Base-by-base conservation (phyloP, 2,888 invertebrate genomes). In the Nesidiocoris tenuis region DNA sequence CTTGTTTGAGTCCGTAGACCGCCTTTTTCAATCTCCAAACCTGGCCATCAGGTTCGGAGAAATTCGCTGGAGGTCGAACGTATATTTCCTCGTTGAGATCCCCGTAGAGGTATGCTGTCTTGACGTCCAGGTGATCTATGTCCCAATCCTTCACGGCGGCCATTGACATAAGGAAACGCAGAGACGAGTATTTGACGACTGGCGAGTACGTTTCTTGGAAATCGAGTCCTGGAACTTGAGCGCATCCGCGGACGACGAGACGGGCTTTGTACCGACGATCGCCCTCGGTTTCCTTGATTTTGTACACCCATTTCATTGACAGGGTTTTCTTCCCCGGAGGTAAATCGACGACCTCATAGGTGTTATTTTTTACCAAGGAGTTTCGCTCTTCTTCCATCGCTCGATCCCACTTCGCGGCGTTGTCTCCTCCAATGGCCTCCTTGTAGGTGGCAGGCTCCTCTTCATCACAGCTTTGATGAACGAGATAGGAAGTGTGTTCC, bases 11-110 rank as follows among this genome's bases (percentile, higher is more conserved):
- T 3, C 59, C 59, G n/a, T 59, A 59, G 18, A 59, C n/a, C 3
- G 59, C 67, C 22, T 55, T 67, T 2, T 55, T 54, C 0, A 67
- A 56, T 17, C 25, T 65, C 65, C 65, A 65, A 1, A 65, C 65
- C 17, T 65, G 23, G 1, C 65, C 65, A 1, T 18, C 25, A 39
- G 39, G n/a, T n/a, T n/a, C n/a, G n/a, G n/a, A n/a, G n/a, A n/a
- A n/a, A n/a, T n/a, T n/a, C n/a, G n/a, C n/a, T n/a, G n/a, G n/a
- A n/a, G n/a, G n/a, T n/a, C n/a, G n/a, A n/a, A n/a, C n/a, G n/a
- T n/a, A n/a, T n/a, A n/a, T n/a, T n/a, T n/a, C n/a, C n/a, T n/a
- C n/a, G n/a, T n/a, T n/a, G n/a, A n/a, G n/a, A n/a, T n/a, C n/a
- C n/a, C n/a, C n/a, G n/a, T n/a, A n/a, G n/a, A n/a, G n/a, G n/a